Conservation (phyloP, 2,797 vertebrate genomes). For the Yasuhikotakia modesta region DNA sequence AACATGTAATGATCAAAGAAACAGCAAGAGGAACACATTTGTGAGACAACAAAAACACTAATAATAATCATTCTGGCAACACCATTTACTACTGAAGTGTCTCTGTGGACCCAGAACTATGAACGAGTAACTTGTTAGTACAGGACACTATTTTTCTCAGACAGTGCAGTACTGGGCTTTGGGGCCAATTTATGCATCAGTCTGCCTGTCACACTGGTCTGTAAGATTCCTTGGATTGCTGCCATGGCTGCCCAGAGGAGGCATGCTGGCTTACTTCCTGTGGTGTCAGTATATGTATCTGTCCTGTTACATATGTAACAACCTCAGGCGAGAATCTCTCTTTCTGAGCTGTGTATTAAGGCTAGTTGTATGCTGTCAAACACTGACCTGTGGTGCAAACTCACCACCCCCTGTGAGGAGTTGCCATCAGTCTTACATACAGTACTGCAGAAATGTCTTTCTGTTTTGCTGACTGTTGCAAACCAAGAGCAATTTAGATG, state of each 20-base stretch:
- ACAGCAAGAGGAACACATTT: conserved; percentile 22
- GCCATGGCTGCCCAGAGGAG: neutral
- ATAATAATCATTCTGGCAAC: conserved; percentile 10
- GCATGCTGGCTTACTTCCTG: neutral
- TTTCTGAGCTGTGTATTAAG: conserved; percentile 2
- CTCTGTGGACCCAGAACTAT: neutral
- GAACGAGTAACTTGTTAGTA: neutral
- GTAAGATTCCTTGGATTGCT: neutral
- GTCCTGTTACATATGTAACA: neutral
- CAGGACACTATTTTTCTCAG: neutral
- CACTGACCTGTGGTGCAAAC: conserved; percentile 4
- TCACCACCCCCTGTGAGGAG: conserved; percentile 23
- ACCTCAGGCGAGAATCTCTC: conserved; percentile 8
- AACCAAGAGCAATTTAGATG: neutral
- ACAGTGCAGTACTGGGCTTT: neutral
- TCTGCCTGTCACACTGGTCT: neutral
- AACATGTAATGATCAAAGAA: conserved; percentile 16
- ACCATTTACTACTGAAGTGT: conserved; percentile 1
- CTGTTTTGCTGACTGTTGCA: conserved; percentile 9
- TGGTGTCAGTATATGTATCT: conserved; percentile 6
- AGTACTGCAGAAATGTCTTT: neutral
- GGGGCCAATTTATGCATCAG: conserved; percentile 3
- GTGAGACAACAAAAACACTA: conserved; percentile 1
- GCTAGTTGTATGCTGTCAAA: conserved; percentile 7
- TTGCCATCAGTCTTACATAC: neutral